phyloP scores from a whole-genome alignment of 2,113 vertebrate species.

The Pandion haliaetus region DNA sequence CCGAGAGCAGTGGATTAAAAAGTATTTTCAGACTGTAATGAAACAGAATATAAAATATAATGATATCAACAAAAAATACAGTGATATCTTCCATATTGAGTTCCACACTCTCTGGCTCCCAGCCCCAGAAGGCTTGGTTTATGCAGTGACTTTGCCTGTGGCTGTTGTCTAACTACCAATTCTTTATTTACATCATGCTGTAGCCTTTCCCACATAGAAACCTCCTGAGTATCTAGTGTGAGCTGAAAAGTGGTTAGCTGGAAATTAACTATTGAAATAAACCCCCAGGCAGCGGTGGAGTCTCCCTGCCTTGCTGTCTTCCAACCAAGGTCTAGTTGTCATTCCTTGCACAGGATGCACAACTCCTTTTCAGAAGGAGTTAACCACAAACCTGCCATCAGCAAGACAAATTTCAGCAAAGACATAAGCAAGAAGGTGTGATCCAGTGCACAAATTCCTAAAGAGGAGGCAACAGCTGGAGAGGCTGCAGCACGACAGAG shows the following conservation, averaged over 20 bases:
- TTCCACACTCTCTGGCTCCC: not conserved
- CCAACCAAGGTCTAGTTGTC: not conserved
- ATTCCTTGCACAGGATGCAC: not conserved
- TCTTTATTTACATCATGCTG: not conserved
- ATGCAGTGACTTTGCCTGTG: not conserved
- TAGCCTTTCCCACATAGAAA: not conserved
- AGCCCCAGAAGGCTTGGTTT: not conserved
- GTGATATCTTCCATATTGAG: not conserved
- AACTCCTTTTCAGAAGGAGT: not conserved
- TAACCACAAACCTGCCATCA: not conserved
- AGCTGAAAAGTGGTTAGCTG: not conserved
- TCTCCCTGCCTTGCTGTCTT: not conserved
- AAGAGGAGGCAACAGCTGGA: not conserved
- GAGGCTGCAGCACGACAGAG: fast-evolving
- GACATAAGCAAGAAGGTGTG: not conserved
- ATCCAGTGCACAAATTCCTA: not conserved
- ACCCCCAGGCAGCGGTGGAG: not conserved
- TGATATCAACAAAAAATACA: not conserved
- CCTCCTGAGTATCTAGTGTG: not conserved
- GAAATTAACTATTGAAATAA: not conserved
- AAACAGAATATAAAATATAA: not conserved
- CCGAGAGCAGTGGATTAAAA: not conserved
- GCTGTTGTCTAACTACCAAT: not conserved
- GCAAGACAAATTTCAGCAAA: not conserved
- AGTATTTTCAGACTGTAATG: not conserved